Evolutionary conservation across 1,140 invertebrate genomes (phyloP).

Genomic region (Metopolophium dirhodum): DNA sequence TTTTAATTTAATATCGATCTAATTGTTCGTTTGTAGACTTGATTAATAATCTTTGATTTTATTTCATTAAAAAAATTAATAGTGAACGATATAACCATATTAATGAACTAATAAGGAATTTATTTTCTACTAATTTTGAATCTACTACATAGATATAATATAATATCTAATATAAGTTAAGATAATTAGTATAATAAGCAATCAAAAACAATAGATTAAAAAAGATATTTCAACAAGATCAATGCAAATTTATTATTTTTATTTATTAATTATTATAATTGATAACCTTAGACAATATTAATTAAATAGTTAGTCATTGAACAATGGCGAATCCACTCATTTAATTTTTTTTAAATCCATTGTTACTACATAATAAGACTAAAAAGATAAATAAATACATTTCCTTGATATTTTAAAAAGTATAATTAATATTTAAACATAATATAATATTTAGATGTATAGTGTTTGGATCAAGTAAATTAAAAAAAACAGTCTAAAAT

Average conservation of each 20-base stretch:
- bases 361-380: not conserved
- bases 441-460: not conserved
- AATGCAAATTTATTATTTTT: not conserved
- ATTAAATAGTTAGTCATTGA: not conserved
- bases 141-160: too few species aligned
- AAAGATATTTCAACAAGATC: not conserved
- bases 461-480: too few species aligned
- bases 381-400: not conserved
- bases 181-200: not conserved
- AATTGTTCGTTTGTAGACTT: not conserved
- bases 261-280: not conserved
- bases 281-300: not conserved
- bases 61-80: not conserved
- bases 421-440: not conserved
- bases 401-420: not conserved
- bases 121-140: not conserved
- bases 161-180: not conserved
- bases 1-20: not conserved
- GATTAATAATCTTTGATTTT: not conserved
- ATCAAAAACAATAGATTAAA: not conserved
- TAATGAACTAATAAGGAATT: not conserved
- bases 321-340: not conserved
- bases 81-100: not conserved
- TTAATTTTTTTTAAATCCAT: not conserved
- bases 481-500: not conserved